A percentile compares a stretch with the other conserved stretches of the same genome.
These are phyloP conservation scores for Ptychodera flava DNA, from an alignment of 35 echinoderm and acorn worm species.

Conservation along the genomic window DNA sequence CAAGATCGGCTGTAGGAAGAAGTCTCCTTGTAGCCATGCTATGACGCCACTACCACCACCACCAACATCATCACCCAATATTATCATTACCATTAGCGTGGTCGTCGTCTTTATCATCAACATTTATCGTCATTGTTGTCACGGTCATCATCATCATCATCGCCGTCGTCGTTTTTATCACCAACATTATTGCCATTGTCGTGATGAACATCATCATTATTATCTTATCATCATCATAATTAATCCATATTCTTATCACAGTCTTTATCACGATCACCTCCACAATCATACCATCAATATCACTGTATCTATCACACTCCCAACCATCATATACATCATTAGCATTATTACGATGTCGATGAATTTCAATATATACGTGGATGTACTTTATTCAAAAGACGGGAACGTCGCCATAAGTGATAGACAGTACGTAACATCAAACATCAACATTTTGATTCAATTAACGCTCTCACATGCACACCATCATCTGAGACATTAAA, in stretches of 20 bases:
- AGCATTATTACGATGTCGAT: background rate
- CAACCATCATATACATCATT: background rate
- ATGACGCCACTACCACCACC: no score
- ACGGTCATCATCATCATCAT: constrained; percentile 7
- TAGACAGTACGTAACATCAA: no score
- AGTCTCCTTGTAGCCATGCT: no score
- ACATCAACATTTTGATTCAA: no score
- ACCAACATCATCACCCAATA: no score
- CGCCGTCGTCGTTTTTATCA: no score
- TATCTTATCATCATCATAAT: background rate
- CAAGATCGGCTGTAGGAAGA: no score
- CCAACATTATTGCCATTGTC: constrained; percentile 5
- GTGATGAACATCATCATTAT: background rate
- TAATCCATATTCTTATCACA: background rate
- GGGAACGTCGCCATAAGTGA: no score
- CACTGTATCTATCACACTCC: background rate
- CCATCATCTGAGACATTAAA: no score
- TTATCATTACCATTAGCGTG: background rate
- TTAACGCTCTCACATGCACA: no score
- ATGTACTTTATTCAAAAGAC: no score
- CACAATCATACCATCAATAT: constrained; percentile 6
- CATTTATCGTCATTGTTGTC: constrained; percentile 9
- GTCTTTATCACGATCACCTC: background rate
- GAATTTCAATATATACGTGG: background rate
- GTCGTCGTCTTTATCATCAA: constrained; percentile 6